Conservation (phyloP, 92 coral and sea anemone species). For the Plumapathes pennacea region DNA sequence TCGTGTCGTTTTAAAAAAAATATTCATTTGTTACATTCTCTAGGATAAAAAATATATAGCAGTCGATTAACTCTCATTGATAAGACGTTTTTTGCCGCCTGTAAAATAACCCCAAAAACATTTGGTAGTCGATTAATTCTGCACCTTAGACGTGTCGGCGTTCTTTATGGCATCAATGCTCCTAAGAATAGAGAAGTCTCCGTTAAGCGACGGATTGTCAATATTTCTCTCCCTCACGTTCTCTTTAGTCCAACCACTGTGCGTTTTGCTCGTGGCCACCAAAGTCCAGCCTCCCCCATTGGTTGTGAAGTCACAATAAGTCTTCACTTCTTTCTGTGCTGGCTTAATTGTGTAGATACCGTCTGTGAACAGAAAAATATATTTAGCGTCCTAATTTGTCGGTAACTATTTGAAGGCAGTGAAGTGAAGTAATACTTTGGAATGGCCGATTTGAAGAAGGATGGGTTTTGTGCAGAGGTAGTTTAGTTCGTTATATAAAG, state of each 20-base stretch:
- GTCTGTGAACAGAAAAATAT: slow-evolving; percentile 1
- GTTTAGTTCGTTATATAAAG: too few species aligned
- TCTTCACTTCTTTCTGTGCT: slow-evolving; percentile 39
- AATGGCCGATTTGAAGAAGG: too few species aligned
- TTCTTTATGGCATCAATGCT: slow-evolving; percentile 46
- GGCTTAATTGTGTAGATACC: slow-evolving; percentile 46
- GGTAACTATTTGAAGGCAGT: not conserved
- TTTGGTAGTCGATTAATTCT: not conserved
- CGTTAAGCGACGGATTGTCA: slow-evolving; percentile 27
- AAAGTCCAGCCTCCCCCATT: slow-evolving; percentile 67
- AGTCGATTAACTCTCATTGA: not conserved
- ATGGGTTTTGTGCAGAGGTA: too few species aligned
- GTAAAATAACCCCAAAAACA: not conserved
- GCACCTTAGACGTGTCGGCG: slow-evolving; percentile 39
- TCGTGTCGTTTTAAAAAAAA: not conserved
- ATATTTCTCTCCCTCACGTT: slow-evolving; percentile 40
- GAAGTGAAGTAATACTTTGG: too few species aligned
- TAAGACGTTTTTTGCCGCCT: too few species aligned
- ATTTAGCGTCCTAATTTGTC: not conserved
- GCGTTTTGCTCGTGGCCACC: slow-evolving; percentile 47
- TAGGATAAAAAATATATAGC: not conserved
- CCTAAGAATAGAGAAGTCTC: slow-evolving; percentile 45
- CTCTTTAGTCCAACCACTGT: slow-evolving; percentile 35
- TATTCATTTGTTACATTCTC: not conserved
- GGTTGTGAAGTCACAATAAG: slow-evolving; percentile 54